Evolutionary conservation across 64 coral and sea anemone genomes (phyloP), one percentile per base, ranked within the genome.

Genomic region (Acropora yongei): DNA sequence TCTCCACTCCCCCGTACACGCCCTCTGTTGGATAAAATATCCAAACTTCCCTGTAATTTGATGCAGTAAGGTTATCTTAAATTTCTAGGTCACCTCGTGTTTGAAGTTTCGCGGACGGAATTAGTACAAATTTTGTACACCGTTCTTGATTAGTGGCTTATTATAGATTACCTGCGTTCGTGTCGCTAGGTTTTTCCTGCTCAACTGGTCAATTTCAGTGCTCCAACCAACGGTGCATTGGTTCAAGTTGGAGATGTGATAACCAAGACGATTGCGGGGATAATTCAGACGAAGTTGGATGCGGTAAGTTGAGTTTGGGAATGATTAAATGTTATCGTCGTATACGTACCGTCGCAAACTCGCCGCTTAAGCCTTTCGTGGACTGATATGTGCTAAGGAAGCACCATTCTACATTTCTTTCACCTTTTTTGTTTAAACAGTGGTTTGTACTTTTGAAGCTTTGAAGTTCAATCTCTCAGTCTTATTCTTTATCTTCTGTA

Each of bases 251-350:
- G 92, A 84, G 57, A 41, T 97, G 95, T 51, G 95, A 97, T 89
- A 92, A 87, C 11, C 55, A 68, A 50, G 82, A 97, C 72, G 95
- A 97, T 73, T 97, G 95, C 88, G 92, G 92, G 14, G 95, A 97
- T 83, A 90, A 93, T 78, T 97, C 95, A 40, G 95, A 97, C 46
- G 95, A 97, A 85, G 11, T 66, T 57, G 88, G 75, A 49, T 95
- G 93, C 53, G 76, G 93, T 95, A 57, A 95, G 93, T 95, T 79
- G 6, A n/a, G 3, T 49, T 72, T 77, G 2, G 48, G 42, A 7
- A 1, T 7, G 30, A 30, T 30, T 30, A 30, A 30, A 30, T 55
- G 9, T 60, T 73, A 2, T 57, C 13, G 2, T 85, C 18, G 69
- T 46, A 2, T 10, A 7, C 17, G 12, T 68, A 13, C 3, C 30